A percentile compares a stretch with the other conserved stretches of the same genome.
phyloP scores from a whole-genome alignment of 1,140 invertebrate species.

The Palaemon carinicauda region DNA sequence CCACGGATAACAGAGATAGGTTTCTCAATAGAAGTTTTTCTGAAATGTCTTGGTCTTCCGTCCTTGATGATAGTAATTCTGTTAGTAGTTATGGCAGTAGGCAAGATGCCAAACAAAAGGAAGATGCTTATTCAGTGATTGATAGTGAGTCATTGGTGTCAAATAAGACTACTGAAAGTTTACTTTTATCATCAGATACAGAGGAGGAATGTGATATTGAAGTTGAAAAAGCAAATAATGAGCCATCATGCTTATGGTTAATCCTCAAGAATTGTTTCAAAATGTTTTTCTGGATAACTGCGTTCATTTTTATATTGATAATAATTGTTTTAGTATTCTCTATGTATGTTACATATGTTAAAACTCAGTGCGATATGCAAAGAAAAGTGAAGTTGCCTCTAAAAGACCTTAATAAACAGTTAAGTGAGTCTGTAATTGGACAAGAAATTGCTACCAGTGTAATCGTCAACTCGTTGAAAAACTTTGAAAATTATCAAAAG shows the following conservation, averaged over 20 bases:
- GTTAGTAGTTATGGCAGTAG: no score
- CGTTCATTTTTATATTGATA: background rate
- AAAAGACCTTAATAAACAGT: background rate
- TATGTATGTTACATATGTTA: background rate
- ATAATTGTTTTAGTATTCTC: background rate
- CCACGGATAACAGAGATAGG: no score
- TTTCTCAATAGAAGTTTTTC: no score
- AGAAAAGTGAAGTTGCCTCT: background rate
- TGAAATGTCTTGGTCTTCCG: no score
- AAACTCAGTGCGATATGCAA: background rate
- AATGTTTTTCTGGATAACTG: background rate
- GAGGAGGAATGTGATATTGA: no score
- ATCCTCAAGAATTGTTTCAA: background rate
- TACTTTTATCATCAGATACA: no score
- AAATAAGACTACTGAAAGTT: no score
- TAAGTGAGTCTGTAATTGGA: background rate
- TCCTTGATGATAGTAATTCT: no score
- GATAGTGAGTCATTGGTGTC: no score
- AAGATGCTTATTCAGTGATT: no score
- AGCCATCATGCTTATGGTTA: background rate
- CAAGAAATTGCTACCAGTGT: constrained; percentile 1
- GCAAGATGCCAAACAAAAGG: no score
- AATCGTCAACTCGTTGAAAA: background rate
- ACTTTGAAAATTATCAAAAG: background rate
- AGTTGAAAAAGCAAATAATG: background rate